phyloP scores from a whole-genome alignment of 2,797 vertebrate species.

The Oreortyx pictus region DNA sequence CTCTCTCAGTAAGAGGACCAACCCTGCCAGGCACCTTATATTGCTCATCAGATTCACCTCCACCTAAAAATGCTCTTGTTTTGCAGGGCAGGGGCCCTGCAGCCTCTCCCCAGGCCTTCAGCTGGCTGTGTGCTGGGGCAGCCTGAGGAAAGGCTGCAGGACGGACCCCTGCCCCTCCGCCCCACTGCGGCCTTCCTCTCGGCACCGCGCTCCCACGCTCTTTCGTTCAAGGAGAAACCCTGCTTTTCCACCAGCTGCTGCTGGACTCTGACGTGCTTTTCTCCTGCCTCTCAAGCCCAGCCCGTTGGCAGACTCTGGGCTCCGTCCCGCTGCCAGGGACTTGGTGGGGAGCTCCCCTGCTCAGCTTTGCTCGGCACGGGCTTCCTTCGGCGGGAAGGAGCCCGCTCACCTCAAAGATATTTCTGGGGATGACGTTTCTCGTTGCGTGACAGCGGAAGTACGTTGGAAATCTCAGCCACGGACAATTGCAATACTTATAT shows the following conservation, averaged over 20 bases:
- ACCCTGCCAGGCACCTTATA: conserved; percentile 58
- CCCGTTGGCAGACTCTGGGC: not conserved
- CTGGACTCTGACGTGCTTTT: not conserved
- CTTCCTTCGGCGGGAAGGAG: not conserved
- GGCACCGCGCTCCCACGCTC: not conserved
- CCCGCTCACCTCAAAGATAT: not conserved
- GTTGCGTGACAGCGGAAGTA: not conserved
- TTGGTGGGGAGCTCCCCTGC: not conserved
- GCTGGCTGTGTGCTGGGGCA: not conserved
- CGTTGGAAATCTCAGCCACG: not conserved
- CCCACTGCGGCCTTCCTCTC: not conserved
- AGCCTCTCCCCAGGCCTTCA: conserved; percentile 2
- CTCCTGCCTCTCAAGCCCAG: not conserved
- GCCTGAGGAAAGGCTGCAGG: not conserved
- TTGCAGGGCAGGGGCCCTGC: conserved; percentile 28
- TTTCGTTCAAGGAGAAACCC: not conserved
- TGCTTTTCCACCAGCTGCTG: not conserved
- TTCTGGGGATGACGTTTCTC: not conserved
- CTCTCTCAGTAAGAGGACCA: conserved; percentile 45
- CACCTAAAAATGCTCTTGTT: conserved; percentile 27
- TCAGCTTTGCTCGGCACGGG: not conserved
- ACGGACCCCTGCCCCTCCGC: not conserved
- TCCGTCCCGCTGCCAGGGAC: not conserved
- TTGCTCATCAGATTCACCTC: conserved; percentile 24
- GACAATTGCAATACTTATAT: conserved; percentile 44